A percentile compares a stretch with the other conserved stretches of the same genome.
These are phyloP conservation scores for Metellina segmentata DNA, from an alignment of 2,888 invertebrate species.

Conservation along the genomic window DNA sequence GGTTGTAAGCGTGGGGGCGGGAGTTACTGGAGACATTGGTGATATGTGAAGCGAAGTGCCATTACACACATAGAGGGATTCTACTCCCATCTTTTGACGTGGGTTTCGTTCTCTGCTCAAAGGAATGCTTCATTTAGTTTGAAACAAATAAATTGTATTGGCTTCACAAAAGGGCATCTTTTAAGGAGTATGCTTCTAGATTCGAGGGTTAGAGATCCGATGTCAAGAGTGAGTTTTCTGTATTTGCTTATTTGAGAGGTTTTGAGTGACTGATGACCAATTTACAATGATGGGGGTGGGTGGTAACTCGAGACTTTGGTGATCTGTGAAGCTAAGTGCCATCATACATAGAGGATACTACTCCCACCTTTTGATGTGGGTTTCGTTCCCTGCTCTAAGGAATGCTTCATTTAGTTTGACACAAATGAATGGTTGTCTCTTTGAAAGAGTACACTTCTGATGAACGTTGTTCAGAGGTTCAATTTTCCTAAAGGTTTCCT, in stretches of 20 bases:
- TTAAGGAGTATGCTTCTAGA: too few relatives aligned
- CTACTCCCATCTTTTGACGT: neutral
- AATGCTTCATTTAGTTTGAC: too few relatives aligned
- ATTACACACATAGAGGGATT: neutral
- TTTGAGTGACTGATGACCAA: conserved; percentile 19
- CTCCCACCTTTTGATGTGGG: neutral
- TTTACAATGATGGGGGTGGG: neutral
- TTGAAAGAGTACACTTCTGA: too few relatives aligned
- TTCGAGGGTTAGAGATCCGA: conserved; percentile 29
- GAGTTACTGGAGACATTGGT: neutral
- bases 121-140: too few relatives aligned
- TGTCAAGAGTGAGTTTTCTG: conserved; percentile 32
- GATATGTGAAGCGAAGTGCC: neutral
- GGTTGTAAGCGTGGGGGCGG: neutral
- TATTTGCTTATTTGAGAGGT: conserved; percentile 32
- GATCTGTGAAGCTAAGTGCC: neutral
- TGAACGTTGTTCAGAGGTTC: too few relatives aligned
- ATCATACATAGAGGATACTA: neutral
- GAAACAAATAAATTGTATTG: too few relatives aligned
- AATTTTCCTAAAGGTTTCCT: too few relatives aligned
- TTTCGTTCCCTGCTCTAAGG: neutral
- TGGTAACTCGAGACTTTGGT: neutral
- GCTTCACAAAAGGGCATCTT: too few relatives aligned
- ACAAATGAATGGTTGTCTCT: too few relatives aligned
- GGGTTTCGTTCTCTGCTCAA: neutral